Percentiles rank a stretch among this genome's conserved stretches.
Conservation (phyloP, 2,113 vertebrate species). For the Acrocephalus arundinaceus region DNA sequence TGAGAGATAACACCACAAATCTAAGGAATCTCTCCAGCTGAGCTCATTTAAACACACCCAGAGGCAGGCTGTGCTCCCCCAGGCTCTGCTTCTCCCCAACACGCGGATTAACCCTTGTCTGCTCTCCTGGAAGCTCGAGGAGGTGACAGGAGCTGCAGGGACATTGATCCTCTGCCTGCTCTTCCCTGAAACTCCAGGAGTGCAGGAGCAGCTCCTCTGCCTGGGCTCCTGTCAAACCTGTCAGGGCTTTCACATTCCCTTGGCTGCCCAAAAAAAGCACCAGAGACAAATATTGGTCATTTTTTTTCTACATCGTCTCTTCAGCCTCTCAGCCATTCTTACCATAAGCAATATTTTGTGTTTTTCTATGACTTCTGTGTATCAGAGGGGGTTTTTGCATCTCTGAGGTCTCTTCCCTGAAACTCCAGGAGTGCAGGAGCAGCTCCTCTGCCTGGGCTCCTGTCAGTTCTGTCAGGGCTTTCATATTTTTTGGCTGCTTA, state of each 20-base stretch:
- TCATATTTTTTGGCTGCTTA: too few species aligned
- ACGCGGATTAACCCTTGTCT: not conserved
- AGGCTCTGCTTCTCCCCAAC: not conserved
- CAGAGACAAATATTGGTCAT: not conserved
- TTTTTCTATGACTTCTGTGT: not conserved
- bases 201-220: not conserved
- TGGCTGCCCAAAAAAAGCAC: not conserved
- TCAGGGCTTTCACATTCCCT: not conserved
- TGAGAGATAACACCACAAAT: slow-evolving; percentile 2
- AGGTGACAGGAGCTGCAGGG: not conserved
- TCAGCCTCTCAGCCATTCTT: not conserved
- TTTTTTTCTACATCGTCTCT: not conserved
- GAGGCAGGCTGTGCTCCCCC: not conserved
- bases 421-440: too few species aligned
- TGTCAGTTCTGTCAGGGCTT: too few species aligned
- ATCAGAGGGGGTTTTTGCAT: not conserved
- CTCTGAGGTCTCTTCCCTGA: not conserved
- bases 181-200: not conserved
- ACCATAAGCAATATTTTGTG: not conserved
- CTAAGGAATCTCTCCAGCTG: not conserved
- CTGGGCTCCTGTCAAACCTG: not conserved
- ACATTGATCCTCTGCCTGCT: not conserved
- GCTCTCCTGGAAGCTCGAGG: not conserved
- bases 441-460: too few species aligned
- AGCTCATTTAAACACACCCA: not conserved